Conservation (phyloP, 1,140 invertebrate genomes). For the Dolichoris vasculosae region DNA sequence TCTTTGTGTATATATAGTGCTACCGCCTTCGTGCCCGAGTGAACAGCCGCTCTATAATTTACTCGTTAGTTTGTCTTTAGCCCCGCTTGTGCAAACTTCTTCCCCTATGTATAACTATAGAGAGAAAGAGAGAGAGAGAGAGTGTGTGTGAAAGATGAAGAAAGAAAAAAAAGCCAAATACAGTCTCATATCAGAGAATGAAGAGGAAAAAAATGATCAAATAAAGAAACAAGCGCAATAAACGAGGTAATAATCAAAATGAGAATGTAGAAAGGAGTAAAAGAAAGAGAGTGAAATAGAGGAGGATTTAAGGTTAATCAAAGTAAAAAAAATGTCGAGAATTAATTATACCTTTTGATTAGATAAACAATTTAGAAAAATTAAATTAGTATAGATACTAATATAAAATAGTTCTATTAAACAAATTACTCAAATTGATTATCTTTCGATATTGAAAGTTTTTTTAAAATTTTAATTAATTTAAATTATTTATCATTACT, state of each 20-base stretch:
- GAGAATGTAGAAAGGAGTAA: not conserved
- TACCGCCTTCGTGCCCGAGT: slow-evolving; percentile 32
- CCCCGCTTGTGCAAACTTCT: not conserved
- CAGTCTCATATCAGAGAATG: not conserved
- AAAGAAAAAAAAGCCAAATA: not conserved
- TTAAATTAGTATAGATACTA: not conserved
- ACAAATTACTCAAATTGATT: no score
- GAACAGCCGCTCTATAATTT: slow-evolving; percentile 67
- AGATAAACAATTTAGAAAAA: not conserved
- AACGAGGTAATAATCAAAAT: not conserved
- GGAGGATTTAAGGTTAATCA: not conserved
- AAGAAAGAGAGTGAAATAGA: not conserved
- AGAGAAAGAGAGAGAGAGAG: not conserved
- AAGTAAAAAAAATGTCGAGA: not conserved
- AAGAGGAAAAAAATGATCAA: not conserved
- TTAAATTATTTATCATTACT: no score
- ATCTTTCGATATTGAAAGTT: no score
- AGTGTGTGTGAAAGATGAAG: not conserved
- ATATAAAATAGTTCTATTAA: no score
- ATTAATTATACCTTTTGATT: not conserved
- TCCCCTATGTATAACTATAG: not conserved
- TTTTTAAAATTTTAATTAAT: no score
- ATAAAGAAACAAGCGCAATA: not conserved
- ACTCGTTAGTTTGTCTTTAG: slow-evolving; percentile 64
- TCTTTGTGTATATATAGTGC: slow-evolving; percentile 4